Evolutionary conservation across 2,888 invertebrate genomes (phyloP).

Genomic region (Chrysolina americana): DNA sequence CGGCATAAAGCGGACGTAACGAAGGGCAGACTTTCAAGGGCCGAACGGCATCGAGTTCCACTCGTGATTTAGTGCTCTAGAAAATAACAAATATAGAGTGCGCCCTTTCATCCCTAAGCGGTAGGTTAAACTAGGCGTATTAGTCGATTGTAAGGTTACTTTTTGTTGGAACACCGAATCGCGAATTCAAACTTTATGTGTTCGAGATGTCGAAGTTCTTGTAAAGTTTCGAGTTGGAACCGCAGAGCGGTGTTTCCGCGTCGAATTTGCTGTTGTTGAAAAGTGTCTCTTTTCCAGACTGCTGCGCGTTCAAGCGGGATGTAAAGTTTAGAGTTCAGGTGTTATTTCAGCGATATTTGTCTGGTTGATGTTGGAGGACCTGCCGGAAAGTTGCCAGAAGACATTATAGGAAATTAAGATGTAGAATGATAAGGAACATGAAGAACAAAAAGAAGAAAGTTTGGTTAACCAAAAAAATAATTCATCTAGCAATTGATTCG

Average conservation of each 20-base stretch:
- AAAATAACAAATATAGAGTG: constrained; percentile 43
- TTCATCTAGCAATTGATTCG: too few relatives aligned
- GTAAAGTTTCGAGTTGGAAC: constrained; percentile 37
- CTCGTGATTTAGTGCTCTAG: constrained; percentile 42
- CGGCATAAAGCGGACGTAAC: constrained; percentile 49
- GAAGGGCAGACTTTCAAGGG: constrained; percentile 59
- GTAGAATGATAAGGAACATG: too few relatives aligned
- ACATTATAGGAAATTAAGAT: too few relatives aligned
- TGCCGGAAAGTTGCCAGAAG: too few relatives aligned
- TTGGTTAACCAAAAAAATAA: too few relatives aligned
- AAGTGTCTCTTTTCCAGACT: not conserved
- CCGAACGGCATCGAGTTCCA: constrained; percentile 33
- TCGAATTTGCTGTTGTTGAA: not conserved
- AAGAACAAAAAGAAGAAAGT: too few relatives aligned
- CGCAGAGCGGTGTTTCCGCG: constrained; percentile 3
- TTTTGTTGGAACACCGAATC: constrained; percentile 30
- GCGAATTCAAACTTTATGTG: constrained; percentile 34
- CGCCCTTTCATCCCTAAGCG: constrained; percentile 33
- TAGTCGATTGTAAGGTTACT: constrained; percentile 41
- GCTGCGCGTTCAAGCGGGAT: not conserved
- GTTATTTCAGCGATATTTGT: too few relatives aligned
- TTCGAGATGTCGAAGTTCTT: constrained; percentile 37
- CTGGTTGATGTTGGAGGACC: too few relatives aligned
- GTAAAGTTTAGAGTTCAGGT: not conserved
- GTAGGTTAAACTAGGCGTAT: constrained; percentile 39